Conservation (phyloP, 2,797 vertebrate genomes). For the Dromococcyx pavoninus region DNA sequence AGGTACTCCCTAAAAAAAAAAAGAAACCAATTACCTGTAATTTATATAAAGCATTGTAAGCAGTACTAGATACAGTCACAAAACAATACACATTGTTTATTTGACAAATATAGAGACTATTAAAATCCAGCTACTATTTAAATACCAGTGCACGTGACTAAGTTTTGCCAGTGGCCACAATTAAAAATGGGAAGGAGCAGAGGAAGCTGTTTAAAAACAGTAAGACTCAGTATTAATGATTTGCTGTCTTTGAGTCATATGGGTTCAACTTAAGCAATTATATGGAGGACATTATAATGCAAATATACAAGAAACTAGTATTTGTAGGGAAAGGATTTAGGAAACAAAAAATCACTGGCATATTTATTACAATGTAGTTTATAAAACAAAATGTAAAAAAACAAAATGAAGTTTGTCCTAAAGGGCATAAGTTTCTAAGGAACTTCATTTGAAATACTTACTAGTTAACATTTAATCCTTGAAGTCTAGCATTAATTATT, state of each 20-base stretch:
- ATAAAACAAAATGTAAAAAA: background rate
- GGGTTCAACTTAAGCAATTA: background rate
- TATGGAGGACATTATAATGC: background rate
- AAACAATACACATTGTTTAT: background rate
- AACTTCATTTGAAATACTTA: background rate
- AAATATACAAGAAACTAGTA: background rate
- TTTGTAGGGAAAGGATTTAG: background rate
- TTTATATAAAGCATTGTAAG: background rate
- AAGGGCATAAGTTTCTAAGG: background rate
- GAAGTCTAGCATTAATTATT: background rate
- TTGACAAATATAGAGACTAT: background rate
- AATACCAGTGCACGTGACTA: background rate
- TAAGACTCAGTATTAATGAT: background rate
- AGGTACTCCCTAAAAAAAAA: background rate
- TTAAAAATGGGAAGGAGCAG: background rate
- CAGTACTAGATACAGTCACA: background rate
- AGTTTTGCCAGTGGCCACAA: background rate
- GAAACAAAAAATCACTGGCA: background rate
- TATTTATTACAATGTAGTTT: background rate
- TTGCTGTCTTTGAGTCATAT: background rate
- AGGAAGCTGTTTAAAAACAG: background rate
- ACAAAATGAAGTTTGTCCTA: background rate
- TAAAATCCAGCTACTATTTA: background rate
- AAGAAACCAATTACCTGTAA: background rate
- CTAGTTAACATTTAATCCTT: background rate